Base-by-base conservation (phyloP, 1,140 invertebrate species). In the Arion vulgaris region DNA sequence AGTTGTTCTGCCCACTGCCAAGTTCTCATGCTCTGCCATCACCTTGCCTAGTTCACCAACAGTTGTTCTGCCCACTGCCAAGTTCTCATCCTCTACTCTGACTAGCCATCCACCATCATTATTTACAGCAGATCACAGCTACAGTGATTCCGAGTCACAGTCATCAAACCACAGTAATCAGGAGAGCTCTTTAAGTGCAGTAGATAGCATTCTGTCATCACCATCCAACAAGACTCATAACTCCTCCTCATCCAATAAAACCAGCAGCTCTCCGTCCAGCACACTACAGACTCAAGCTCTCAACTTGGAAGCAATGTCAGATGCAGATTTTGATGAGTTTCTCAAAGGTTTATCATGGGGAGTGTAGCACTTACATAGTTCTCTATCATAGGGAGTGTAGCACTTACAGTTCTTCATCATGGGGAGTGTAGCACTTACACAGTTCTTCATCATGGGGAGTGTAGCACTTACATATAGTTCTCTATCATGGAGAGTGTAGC, bases 271-370 rank as follows among this genome's bases (percentile, higher is more conserved):
- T 7, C 79, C 74, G 75, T 83, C 78, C 15, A 76, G 49, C 57
- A 38, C 77, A 79, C 4, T 79, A 79, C 53, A 79, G 19, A 38
- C 77, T 26, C 77, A 79, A 19, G 19, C 77, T 68, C 77, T 79
- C 17, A 87, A 83, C 82, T 80, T 82, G 49, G 84, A 86, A 71
- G 86, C 87, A 2, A 73, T 84, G 57, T 77, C 86, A 26, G 89
- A 89, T 57, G 68, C 84, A 66, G 89, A 89, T 81, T 88, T 90
- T 77, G 88, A 90, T 45, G 88, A 90, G n/a, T 90, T 90, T 81
- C 84, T 90, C 66, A 80, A 89, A 38, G 88, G 89, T 69, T 81
- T 88, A 19, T 90, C 82, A 7, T 85, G 84, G 84, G 81, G 84
- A 17, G 83, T 84, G 53, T 57, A n/a, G 19, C 45, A 49, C n/a